phyloP scores from a whole-genome alignment of 1,140 invertebrate species.

The Penaeus vannamei region DNA sequence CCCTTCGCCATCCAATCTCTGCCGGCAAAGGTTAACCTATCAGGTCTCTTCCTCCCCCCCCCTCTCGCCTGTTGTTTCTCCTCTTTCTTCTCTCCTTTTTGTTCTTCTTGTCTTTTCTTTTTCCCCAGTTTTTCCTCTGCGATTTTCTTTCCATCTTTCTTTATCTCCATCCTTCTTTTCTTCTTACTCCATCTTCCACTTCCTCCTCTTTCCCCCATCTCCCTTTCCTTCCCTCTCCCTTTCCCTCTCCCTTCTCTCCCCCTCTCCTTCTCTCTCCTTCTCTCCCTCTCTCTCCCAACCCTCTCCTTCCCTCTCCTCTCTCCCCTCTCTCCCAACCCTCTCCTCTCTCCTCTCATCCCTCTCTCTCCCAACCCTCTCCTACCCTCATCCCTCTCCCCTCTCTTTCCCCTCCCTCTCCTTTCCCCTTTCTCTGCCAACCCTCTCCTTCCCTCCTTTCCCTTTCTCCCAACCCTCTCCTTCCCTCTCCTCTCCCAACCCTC shows the following conservation, averaged over 20 bases:
- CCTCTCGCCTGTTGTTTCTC: background rate
- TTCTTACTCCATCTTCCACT: no score
- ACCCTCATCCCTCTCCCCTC: background rate
- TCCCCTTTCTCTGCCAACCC: background rate
- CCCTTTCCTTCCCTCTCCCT: background rate
- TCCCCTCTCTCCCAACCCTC: no score
- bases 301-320: background rate
- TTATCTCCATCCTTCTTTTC: background rate
- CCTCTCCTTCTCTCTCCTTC: no score
- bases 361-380: background rate
- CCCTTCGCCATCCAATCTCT: background rate
- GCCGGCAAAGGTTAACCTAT: constrained; percentile 43
- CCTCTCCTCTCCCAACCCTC: background rate
- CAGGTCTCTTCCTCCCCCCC: background rate
- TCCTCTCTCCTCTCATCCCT: background rate
- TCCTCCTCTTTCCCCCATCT: background rate
- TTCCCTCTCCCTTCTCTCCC: background rate
- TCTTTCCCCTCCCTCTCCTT: background rate
- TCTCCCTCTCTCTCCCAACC: no score
- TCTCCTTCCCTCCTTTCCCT: background rate
- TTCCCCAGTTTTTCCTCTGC: background rate
- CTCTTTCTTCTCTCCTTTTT: background rate
- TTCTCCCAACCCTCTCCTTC: background rate
- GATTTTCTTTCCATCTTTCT: background rate
- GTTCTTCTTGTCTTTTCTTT: background rate